Evolutionary conservation across 2,113 vertebrate species (phyloP), one percentile per base, ranked within the genome.

Genomic region (Accipiter cooperii): DNA sequence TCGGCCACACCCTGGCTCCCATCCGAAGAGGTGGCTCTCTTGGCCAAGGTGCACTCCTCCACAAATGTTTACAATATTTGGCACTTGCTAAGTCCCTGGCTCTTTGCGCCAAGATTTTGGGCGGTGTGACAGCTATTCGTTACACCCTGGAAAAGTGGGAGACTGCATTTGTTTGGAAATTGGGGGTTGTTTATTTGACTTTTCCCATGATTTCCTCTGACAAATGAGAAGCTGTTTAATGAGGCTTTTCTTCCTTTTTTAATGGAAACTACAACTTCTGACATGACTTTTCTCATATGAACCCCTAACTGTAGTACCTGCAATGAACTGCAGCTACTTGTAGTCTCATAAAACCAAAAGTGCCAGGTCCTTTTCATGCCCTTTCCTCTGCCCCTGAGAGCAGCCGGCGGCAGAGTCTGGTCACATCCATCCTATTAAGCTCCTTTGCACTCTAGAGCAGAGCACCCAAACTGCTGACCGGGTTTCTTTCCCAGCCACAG

Each of bases 11-110:
- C 87, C 77, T 84, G 77, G 61, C 57, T 89, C 36, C 57, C 66
- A 40, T 79, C 49, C 0, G 2, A 96, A 89, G 78, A 95, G 93
- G 87, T 93, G 74, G 44, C 61, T 95, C 66, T 61, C 78, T 78
- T 55, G 69, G 91, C 90, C 87, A 60, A 73, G 57, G 87, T 73
- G 70, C 84, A 93, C 96, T 93, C 96, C 96, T 94, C 96, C 96
- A 94, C 95, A 95, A 91, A 97, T 97, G 54, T 90, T 91, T 96
- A 61, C 82, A 95, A 95, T 97, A 94, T 96, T 96, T 96, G 96
- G 96, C 94, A 94, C 87, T 82, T 47, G 44, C 78, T 85, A 36
- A 38, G 78, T 89, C 93, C 52, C 74, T 69, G 78, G 12, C 28
- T 73, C 84, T 78, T 84, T 34, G 52, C 1, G 54, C 92, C 95